Base-by-base conservation (phyloP, 2,113 vertebrate species). In the Chloebia gouldiae region DNA sequence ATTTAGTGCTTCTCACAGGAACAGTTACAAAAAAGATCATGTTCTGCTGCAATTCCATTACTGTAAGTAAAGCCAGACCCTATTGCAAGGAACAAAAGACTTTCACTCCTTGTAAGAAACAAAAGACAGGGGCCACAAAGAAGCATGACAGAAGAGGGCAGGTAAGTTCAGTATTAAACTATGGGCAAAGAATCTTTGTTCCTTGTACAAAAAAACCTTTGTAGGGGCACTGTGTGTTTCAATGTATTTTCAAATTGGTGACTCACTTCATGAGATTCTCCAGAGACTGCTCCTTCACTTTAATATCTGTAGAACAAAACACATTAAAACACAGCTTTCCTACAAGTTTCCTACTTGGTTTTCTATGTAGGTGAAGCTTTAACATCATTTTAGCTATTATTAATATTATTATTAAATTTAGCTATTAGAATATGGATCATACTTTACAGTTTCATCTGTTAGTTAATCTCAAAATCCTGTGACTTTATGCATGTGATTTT, bases 191-290 rank as follows among this genome's bases (percentile, higher is more conserved):
- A 59, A 28, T n/a, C 21, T 76, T 64, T 84, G 21, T 24, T 81
- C 47, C 39, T 71, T 31, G 23, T 17, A 64, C 15, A 66, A 53
- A 69, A 86, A 35, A 2, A 1, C 21, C n/a, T 57, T 65, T 44
- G 9, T 50, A 49, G 37, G 79, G 28, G 40, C 19, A 15, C 6
- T 13, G 10, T 25, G 35, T 75, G 27, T 72, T 88, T 94, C 53
- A 14, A 14, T 47, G 1, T 35, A 78, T 82, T 96, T 92, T 86
- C 68, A 90, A 90, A 88, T 59, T 54, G 45, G 70, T 47, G 57
- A 97, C 98, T 98, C 95, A 99, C 99, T 98, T 99, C 98, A 99
- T 99, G 77, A 99, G 98, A 96, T 99, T 99, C 98, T 99, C 99
- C 90, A 99, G 60, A 89, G 98, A 99, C 95, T 99, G 99, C 96